Percentiles rank a stretch among this genome's conserved stretches.
Conservation (phyloP, 2,888 invertebrate species). For the Macrophya alboannulata region DNA sequence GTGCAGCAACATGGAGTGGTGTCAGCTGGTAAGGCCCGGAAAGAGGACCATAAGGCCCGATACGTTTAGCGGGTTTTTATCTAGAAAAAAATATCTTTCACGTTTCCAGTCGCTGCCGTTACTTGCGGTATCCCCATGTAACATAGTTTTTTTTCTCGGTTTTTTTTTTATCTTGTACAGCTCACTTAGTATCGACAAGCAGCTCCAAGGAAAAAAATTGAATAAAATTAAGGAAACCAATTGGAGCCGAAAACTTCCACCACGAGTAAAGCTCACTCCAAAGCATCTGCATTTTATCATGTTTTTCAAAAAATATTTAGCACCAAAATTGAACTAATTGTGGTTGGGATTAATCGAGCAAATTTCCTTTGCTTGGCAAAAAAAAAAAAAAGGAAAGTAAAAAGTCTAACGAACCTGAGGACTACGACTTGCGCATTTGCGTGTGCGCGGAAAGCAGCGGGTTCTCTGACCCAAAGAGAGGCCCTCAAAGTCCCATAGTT, state of each 20-base stretch:
- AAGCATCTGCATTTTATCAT: background rate
- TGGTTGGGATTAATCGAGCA: background rate
- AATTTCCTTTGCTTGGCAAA: background rate
- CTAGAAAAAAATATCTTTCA: slow-evolving; percentile 63
- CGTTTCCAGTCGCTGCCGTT: slow-evolving; percentile 58
- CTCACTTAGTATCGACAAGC: slow-evolving; percentile 41
- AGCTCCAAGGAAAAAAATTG: slow-evolving; percentile 36
- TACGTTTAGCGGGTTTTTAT: slow-evolving; percentile 66
- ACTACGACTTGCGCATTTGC: background rate
- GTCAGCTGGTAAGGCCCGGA: slow-evolving; percentile 69
- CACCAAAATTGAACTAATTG: background rate
- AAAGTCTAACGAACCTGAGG: background rate
- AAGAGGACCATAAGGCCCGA: slow-evolving; percentile 66
- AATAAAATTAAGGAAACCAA: background rate
- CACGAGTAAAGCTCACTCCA: background rate
- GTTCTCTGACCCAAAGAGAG: slow-evolving; percentile 55
- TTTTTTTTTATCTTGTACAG: slow-evolving; percentile 56
- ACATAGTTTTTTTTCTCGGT: slow-evolving; percentile 35
- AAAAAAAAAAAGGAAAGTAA: no score
- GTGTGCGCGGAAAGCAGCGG: slow-evolving; percentile 31
- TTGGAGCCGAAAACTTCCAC: background rate
- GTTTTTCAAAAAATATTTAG: background rate
- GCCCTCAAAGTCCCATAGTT: slow-evolving; percentile 54
- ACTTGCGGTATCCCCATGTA: slow-evolving; percentile 48
- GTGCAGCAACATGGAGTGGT: slow-evolving; percentile 62